These are phyloP conservation scores for Ormyrus labotus DNA, from an alignment of 2,888 invertebrate species.

Conservation along the genomic window DNA sequence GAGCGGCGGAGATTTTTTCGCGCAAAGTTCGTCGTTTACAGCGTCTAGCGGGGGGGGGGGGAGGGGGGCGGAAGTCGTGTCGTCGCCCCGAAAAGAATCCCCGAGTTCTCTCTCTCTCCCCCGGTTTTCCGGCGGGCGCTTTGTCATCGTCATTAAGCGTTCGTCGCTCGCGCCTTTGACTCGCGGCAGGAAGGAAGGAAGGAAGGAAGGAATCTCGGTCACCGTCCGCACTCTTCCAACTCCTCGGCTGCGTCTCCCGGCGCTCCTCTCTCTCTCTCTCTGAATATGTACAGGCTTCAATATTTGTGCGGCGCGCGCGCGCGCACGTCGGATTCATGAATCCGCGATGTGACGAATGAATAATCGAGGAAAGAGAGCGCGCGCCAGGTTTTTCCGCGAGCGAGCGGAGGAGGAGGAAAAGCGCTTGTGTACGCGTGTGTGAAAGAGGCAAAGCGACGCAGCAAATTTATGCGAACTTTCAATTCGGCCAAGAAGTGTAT, in stretches of 20 bases:
- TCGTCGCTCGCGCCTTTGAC: background rate
- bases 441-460: background rate
- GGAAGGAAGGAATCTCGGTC: constrained; percentile 43
- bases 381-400: constrained; percentile 20
- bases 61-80: too few relatives aligned
- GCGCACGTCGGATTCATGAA: constrained; percentile 46
- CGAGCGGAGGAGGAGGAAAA: background rate
- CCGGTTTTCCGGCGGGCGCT: background rate
- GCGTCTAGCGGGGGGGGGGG: too few relatives aligned
- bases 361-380: constrained; percentile 46
- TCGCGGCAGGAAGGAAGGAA: background rate
- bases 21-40: too few relatives aligned
- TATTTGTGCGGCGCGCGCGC: constrained; percentile 48
- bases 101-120: too few relatives aligned
- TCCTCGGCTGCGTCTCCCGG: background rate
- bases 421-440: background rate
- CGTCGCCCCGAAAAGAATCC: too few relatives aligned
- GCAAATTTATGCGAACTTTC: constrained; percentile 50
- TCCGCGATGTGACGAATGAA: constrained; percentile 55
- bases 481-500: constrained; percentile 21
- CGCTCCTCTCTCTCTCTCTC: background rate
- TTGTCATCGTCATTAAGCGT: constrained; percentile 36
- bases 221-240: background rate
- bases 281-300: constrained; percentile 47
- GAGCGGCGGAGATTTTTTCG: background rate